Evolutionary conservation across 2,113 vertebrate species (phyloP).

Genomic region (Antennarius striatus): DNA sequence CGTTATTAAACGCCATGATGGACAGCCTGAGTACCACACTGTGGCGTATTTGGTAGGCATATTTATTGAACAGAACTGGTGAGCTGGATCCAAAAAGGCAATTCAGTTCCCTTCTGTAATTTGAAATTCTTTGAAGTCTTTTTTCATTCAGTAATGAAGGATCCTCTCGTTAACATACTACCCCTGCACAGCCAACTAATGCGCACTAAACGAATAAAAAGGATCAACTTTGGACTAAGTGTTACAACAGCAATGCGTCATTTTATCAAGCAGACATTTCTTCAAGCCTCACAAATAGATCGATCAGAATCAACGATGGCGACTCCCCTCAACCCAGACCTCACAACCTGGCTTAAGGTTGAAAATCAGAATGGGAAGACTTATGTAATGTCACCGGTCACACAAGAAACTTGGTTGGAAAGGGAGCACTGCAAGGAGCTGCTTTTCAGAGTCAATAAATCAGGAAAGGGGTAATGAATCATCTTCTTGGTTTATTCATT

Average conservation of each 20-base stretch:
- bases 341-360: not conserved
- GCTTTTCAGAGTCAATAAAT: no score
- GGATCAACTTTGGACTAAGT: slow-evolving; percentile 33
- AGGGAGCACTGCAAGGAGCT: no score
- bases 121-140: slow-evolving; percentile 45
- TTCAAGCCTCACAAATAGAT: no score
- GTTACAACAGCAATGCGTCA: slow-evolving; percentile 4
- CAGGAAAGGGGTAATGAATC: no score
- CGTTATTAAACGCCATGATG: slow-evolving; percentile 16
- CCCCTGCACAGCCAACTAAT: slow-evolving; percentile 15
- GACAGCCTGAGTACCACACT: slow-evolving; percentile 9
- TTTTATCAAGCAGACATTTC: no score
- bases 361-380: not conserved
- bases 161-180: slow-evolving; percentile 5
- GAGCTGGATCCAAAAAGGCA: slow-evolving; percentile 31
- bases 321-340: no score
- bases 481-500: slow-evolving; percentile 58
- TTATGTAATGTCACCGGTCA: not conserved
- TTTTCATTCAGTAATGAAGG: slow-evolving; percentile 37
- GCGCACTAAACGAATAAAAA: not conserved
- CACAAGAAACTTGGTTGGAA: not conserved
- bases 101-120: slow-evolving; percentile 37
- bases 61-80: slow-evolving; percentile 27
- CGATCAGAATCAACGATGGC: no score
- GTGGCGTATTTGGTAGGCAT: slow-evolving; percentile 36